Base-by-base conservation (phyloP, 2,797 vertebrate species). In the Thalassophryne amazonica region DNA sequence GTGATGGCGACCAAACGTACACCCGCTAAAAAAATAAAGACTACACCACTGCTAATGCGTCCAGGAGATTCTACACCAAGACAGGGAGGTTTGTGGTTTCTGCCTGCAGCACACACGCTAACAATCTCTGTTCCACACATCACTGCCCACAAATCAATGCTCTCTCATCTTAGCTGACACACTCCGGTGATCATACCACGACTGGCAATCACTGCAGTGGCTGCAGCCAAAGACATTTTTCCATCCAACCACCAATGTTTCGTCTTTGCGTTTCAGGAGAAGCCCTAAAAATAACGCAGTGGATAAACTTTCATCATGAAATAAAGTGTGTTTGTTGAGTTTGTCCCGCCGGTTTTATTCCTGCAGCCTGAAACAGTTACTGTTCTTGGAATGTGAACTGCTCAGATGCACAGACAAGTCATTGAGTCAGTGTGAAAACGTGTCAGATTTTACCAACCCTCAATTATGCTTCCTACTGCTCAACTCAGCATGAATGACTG, bases 51-150 rank as follows among this genome's bases (percentile, higher is more conserved):
- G n/a, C n/a, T n/a, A n/a, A n/a, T n/a, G n/a, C n/a, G n/a, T n/a
- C n/a, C n/a, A n/a, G n/a, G n/a, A n/a, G n/a, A 20, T 32, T 52
- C 30, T 32, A 11, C 23, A n/a, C 22, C 4, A 24, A 29, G 60
- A 45, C 9, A 1, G n/a, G 36, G 31, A 45, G 28, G 40, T 65
- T 31, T 58, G 48, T 61, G 51, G 64, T 31, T 49, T 53, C 21
- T 22, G 47, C 58, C 51, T 55, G 35, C 1, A 3, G 37, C 36
- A 47, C 54, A 60, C 36, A 28, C 51, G 48, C 57, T 42, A 46
- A 60, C 57, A 60, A 12, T 55, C 64, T 66, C 53, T 43, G 41
- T 30, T 53, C 36, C 13, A 23, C 46, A 59, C 64, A 45, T 48
- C 43, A 48, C 41, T 18, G 34, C 28, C 50, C 31, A 28, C 62